phyloP scores from a whole-genome alignment of 2,888 invertebrate species.

The Hydroisotoma schaefferi region DNA sequence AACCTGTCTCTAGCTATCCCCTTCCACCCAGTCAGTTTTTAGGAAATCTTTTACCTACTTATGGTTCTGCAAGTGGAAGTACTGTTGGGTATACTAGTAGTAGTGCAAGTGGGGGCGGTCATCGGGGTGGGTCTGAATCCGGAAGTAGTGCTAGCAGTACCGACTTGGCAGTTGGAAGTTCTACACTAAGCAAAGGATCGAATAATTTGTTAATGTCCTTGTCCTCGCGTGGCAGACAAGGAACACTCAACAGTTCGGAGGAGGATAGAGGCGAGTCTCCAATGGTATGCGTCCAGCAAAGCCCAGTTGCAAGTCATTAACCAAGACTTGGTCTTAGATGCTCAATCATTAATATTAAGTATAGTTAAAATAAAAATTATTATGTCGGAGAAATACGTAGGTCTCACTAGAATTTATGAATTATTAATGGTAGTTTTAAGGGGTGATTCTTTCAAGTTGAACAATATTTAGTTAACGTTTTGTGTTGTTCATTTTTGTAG shows the following conservation, averaged over 20 bases:
- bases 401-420: neutral
- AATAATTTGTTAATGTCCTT: conserved; percentile 46
- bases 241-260: conserved; percentile 45
- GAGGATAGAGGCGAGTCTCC: conserved; percentile 65
- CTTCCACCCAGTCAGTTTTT: conserved; percentile 47
- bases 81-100: conserved; percentile 29
- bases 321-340: conserved; percentile 51
- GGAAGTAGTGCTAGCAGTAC: conserved; percentile 47
- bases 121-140: conserved; percentile 40
- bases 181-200: conserved; percentile 22
- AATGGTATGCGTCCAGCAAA: conserved; percentile 87
- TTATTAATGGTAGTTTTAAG: neutral
- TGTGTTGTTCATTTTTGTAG: too few relatives aligned
- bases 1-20: conserved; percentile 35
- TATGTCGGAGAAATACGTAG: conserved; percentile 4
- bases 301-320: conserved; percentile 81
- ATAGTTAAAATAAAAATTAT: neutral
- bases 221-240: conserved; percentile 43
- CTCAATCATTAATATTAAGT: conserved; percentile 41
- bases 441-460: neutral
- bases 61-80: conserved; percentile 14
- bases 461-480: too few relatives aligned
- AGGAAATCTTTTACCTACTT: conserved; percentile 41
- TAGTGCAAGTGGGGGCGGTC: conserved; percentile 31
- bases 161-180: conserved; percentile 39